A percentile compares a stretch with the other conserved stretches of the same genome.
Conservation (phyloP, 2,113 vertebrate genomes). For the Gymnobelideus leadbeateri region DNA sequence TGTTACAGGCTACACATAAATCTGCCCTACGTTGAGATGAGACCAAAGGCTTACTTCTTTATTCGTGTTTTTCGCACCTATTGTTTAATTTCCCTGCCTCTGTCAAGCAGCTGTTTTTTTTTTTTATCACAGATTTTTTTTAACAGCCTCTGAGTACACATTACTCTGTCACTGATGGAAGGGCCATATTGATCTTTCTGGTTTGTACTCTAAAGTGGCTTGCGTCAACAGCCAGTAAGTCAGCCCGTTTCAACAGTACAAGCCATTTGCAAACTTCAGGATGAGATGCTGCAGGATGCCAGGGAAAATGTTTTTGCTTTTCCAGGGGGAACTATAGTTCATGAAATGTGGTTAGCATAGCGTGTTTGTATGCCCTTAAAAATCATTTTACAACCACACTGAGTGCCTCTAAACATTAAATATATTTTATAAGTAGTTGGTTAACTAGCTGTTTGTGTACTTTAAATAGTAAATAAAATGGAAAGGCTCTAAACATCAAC, state of each 20-base stretch:
- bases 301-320: conserved; percentile 77
- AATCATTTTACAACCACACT: conserved; percentile 80
- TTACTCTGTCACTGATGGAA: conserved; percentile 77
- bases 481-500: conserved; percentile 79
- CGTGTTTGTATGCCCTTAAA: conserved; percentile 78
- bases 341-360: conserved; percentile 76
- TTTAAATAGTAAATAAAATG: conserved; percentile 85
- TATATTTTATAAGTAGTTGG: conserved; percentile 83
- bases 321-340: conserved; percentile 73
- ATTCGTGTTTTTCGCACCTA: conserved; percentile 20
- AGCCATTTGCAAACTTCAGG: conserved; percentile 77
- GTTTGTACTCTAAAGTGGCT: conserved; percentile 81
- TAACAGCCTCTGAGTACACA: conserved; percentile 68
- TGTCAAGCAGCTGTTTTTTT: conserved; percentile 43
- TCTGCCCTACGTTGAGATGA: rapidly evolving
- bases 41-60: neutral
- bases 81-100: conserved; percentile 73
- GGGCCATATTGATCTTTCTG: conserved; percentile 82
- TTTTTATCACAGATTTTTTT: conserved; percentile 62
- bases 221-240: conserved; percentile 76
- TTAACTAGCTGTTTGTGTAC: conserved; percentile 81
- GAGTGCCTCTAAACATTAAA: conserved; percentile 83
- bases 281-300: conserved; percentile 69
- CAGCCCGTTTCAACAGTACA: conserved; percentile 75
- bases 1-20: conserved; percentile 35